Evolutionary conservation across 1,140 invertebrate genomes (phyloP), one percentile per base, ranked within the genome.

Genomic region (Microplitis mediator): DNA sequence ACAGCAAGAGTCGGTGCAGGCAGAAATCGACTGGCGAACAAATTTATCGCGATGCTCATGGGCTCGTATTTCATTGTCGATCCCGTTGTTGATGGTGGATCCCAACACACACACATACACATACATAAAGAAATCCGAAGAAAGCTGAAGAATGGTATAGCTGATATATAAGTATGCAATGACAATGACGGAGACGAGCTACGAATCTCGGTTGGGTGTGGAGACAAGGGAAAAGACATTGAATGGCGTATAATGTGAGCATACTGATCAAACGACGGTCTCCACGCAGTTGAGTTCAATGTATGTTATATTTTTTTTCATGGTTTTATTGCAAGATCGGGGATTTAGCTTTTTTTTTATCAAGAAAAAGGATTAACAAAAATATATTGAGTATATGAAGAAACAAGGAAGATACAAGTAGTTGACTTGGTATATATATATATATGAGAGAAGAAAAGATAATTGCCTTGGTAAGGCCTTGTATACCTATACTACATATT

Each of bases 401-500:
- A 51, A 51, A 51, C n/a, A 45, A 45, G 39, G 39, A 45, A 23
- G 23, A 23, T 23, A 23, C 23, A 23, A 23, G 23, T 45, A 45
- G 39, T 45, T 45, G 6, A 45, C 39, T 11, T 11, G 39, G 39
- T 45, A 23, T 45, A 11, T 8, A 13, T 6, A 56, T 56, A 56
- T 4, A 56, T 56, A 56, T n/a, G 16, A 62, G 63, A 51, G 36
- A 61, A 75, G 77, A 75, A 71, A 63, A 64, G 76, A 75, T 84
- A 84, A 84, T 84, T 85, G 83, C 74, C 73, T 73, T 75, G 75
- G 45, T 51, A 34, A 14, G 45, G 34, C 63, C n/a, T 67, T 8
- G 31, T 58, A 60, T 69, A 60, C 54, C 54, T 69, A 52, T 52
- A 58, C 39, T 45, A 45, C 34, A n/a, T 66, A 54, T 66, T 77